Evolutionary conservation across 2,888 invertebrate genomes (phyloP), one percentile per base, ranked within the genome.

Genomic region (Girardia tigrina): DNA sequence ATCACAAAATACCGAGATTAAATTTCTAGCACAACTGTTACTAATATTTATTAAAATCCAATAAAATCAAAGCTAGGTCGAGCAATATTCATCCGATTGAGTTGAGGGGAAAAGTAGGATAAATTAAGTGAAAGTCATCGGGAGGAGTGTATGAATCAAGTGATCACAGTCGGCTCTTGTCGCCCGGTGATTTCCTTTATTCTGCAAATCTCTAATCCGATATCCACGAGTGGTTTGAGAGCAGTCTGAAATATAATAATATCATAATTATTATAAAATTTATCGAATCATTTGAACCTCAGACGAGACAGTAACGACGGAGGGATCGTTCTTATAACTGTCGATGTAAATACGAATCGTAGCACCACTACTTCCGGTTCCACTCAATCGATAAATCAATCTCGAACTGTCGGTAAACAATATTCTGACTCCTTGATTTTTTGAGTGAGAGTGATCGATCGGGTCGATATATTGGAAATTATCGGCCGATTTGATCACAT

Each of bases 281-380:
- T 26, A 12, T 14, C 23, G n/a, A 27, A n/a, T 23, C 28, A 26
- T 27, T 6, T 27, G n/a, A 14, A 74, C 42, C 26, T 56, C 56
- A 2, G 23, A 56, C 23, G 56, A 56, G 2, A 86, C 86, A 83
- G 87, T 85, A 27, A 87, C 84, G 80, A 85, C 84, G 23, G 81
- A 79, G 6, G 79, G 78, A 74, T 85, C 83, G 81, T 89, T 88
- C 81, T 94, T 92, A 84, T 92, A 94, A 78, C 92, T 91, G 84
- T 95, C 98, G 78, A 94, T 89, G 85, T 99, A 99, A 74, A 98
- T 83, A 71, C 98, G 88, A 80, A 99, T 91, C 0, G 98, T 99
- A 27, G 98, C 97, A 0, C 98, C 98, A 42, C 91, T 90, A 82
- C 95, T 95, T 78, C 98, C 98, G 0, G 98, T 99, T 26, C 98